These are phyloP conservation scores for Danaus plexippus DNA, from an alignment of 1,140 invertebrate species.

Conservation along the genomic window DNA sequence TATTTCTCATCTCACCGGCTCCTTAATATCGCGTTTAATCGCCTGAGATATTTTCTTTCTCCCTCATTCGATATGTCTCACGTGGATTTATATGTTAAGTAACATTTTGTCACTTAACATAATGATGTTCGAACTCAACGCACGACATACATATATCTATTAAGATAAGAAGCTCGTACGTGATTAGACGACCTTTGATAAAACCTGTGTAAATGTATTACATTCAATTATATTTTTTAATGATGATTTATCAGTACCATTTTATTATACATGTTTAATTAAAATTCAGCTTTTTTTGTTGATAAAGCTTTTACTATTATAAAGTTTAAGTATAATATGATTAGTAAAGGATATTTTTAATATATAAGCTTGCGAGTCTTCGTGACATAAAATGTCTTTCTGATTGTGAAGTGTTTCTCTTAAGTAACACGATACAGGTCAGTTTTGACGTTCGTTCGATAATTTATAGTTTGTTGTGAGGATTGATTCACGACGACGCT, in stretches of 20 bases:
- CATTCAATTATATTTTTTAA: too few species aligned
- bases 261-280: too few species aligned
- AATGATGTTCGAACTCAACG: constrained; percentile 8
- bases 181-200: constrained; percentile 12
- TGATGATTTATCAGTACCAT: too few species aligned
- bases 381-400: too few species aligned
- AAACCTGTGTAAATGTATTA: not conserved
- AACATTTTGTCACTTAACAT: constrained; percentile 11
- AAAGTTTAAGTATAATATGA: too few species aligned
- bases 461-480: constrained; percentile 49
- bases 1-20: constrained; percentile 8
- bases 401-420: too few species aligned
- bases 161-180: constrained; percentile 12
- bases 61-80: constrained; percentile 1
- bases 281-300: too few species aligned
- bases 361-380: too few species aligned
- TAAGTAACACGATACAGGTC: constrained; percentile 46
- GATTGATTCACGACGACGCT: constrained; percentile 48
- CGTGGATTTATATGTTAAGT: constrained; percentile 9
- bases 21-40: constrained; percentile 5
- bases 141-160: constrained; percentile 13
- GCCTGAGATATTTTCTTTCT: too few species aligned
- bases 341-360: too few species aligned
- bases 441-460: constrained; percentile 40
- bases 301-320: too few species aligned